Percentiles rank a stretch among this genome's conserved stretches.
phyloP scores from a whole-genome alignment of 2,797 vertebrate species.

The Ceryle rudis region DNA sequence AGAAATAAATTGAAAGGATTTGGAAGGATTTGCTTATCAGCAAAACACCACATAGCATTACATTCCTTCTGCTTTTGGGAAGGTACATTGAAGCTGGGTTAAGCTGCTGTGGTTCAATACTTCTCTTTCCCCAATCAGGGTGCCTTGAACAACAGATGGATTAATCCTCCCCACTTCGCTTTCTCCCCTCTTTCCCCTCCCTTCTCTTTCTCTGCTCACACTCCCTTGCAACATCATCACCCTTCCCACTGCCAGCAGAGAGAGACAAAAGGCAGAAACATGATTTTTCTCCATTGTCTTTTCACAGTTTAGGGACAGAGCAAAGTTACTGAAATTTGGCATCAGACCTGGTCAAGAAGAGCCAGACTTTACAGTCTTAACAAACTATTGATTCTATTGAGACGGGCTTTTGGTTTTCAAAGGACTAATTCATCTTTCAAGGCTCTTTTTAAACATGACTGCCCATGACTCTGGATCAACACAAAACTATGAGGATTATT shows the following conservation, averaged over 20 bases:
- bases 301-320: constrained; percentile 9
- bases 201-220: background rate
- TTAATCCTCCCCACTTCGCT: constrained; percentile 72
- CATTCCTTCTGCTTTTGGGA: constrained; percentile 79
- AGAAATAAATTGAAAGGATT: constrained; percentile 88
- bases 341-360: constrained; percentile 20
- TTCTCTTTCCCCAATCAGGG: constrained; percentile 79
- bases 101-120: constrained; percentile 85
- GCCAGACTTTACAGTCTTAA: constrained; percentile 50
- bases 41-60: constrained; percentile 79
- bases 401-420: constrained; percentile 37
- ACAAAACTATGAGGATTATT: background rate
- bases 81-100: constrained; percentile 82
- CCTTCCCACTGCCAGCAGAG: constrained; percentile 52
- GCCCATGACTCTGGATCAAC: constrained; percentile 12
- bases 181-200: constrained; percentile 8
- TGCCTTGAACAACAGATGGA: constrained; percentile 78
- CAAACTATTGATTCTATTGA: constrained; percentile 62
- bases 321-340: constrained; percentile 30
- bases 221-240: background rate
- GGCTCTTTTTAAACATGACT: constrained; percentile 35
- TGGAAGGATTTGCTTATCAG: constrained; percentile 89
- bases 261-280: constrained; percentile 44
- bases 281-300: constrained; percentile 19
- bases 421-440: constrained; percentile 65